Evolutionary conservation across 2,888 invertebrate species (phyloP).

Genomic region (Cataglyphis cursor): DNA sequence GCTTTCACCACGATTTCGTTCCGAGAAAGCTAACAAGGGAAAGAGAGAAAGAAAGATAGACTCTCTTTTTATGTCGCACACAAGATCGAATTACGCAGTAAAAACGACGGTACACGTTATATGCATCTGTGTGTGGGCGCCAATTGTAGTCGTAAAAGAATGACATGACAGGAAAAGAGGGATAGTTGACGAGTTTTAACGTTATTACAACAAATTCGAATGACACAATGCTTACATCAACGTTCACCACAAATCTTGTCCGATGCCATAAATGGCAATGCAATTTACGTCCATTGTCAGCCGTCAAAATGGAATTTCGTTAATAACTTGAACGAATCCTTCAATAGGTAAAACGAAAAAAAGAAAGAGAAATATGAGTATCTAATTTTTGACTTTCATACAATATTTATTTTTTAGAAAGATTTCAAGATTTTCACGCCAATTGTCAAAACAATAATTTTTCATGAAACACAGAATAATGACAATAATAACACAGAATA

Average conservation of each 20-base stretch:
- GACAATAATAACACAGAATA: no score
- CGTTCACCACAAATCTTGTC: background rate
- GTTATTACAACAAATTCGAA: background rate
- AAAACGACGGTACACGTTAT: background rate
- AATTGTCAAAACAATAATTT: background rate
- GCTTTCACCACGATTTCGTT: conserved; percentile 70
- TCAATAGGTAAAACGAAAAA: background rate
- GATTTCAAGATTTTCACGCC: background rate
- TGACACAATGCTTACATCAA: background rate
- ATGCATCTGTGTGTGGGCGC: background rate
- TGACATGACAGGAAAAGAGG: background rate
- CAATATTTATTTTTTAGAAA: background rate
- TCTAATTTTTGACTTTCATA: no score
- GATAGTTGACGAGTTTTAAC: background rate
- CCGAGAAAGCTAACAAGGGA: conserved; percentile 57
- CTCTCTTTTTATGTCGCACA: conserved; percentile 33
- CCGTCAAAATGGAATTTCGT: background rate
- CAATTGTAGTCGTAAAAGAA: background rate
- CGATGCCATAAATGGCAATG: background rate
- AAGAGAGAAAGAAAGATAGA: background rate
- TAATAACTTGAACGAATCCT: background rate
- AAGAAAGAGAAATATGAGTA: no score
- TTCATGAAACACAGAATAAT: background rate
- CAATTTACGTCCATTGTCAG: background rate
- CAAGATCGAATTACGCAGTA: conserved; percentile 41